Conservation (phyloP, 2,113 vertebrate genomes). For the Ailurus styani region DNA sequence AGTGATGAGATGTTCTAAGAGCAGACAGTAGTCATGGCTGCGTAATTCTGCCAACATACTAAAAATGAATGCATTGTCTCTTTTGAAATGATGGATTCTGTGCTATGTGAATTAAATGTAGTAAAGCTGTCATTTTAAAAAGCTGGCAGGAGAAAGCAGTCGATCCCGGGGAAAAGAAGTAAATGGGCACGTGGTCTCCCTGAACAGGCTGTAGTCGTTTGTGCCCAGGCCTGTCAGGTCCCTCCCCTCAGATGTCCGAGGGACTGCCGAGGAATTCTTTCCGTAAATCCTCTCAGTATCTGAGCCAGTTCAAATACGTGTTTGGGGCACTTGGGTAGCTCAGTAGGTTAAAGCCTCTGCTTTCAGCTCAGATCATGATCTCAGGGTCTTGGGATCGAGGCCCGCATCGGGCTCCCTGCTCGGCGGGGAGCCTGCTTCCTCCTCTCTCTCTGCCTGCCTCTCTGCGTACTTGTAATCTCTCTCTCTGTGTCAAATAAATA, state of each 20-base stretch:
- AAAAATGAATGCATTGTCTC: neutral
- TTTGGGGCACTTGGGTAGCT: too few relatives aligned
- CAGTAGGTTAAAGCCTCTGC: too few relatives aligned
- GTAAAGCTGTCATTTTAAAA: neutral
- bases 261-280: neutral
- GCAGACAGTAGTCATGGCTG: neutral
- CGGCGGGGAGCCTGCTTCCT: too few relatives aligned
- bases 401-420: too few relatives aligned
- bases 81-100: neutral
- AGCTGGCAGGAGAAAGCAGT: neutral
- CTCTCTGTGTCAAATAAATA: too few relatives aligned
- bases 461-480: too few relatives aligned
- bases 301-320: neutral
- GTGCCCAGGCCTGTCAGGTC: neutral
- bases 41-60: neutral
- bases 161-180: neutral
- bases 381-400: too few relatives aligned
- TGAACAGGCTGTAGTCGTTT: neutral
- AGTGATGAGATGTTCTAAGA: neutral
- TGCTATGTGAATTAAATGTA: neutral
- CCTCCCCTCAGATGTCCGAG: neutral
- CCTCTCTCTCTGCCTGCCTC: too few relatives aligned
- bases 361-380: too few relatives aligned
- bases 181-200: neutral
- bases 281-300: neutral